Percentiles rank a stretch among this genome's conserved stretches.
phyloP scores from a whole-genome alignment of 2,797 vertebrate species.

The Thamnophis elegans region DNA sequence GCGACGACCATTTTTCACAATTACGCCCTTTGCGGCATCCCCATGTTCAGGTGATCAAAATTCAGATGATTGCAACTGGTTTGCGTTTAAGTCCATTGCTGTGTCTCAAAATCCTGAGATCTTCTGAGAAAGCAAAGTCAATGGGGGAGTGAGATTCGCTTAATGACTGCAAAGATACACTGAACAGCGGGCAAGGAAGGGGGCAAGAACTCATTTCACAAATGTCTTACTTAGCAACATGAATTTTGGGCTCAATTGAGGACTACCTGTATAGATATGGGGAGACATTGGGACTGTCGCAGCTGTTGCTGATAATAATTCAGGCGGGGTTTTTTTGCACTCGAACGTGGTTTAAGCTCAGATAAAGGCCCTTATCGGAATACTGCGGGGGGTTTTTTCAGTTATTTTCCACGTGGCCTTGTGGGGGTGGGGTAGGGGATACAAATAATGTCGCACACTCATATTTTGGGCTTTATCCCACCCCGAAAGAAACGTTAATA shows the following conservation, averaged over 20 bases:
- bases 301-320: background rate
- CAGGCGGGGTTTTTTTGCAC: background rate
- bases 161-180: too few species aligned
- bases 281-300: background rate
- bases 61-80: too few species aligned
- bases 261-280: background rate
- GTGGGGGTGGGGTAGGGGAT: background rate
- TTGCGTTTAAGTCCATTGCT: background rate
- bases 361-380: conserved; percentile 23
- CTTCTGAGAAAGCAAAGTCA: background rate
- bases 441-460: background rate
- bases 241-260: background rate
- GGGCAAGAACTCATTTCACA: background rate
- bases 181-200: too few species aligned
- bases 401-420: background rate
- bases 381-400: background rate
- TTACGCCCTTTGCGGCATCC: background rate
- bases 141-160: too few species aligned
- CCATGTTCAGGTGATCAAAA: background rate
- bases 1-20: background rate
- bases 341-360: background rate
- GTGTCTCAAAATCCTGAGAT: background rate
- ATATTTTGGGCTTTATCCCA: too few species aligned
- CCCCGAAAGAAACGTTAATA: background rate
- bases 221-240: background rate